Percentiles rank a stretch among this genome's conserved stretches.
These are phyloP conservation scores for Gymnocheta viridis DNA, from an alignment of 2,888 invertebrate species.

Conservation along the genomic window DNA sequence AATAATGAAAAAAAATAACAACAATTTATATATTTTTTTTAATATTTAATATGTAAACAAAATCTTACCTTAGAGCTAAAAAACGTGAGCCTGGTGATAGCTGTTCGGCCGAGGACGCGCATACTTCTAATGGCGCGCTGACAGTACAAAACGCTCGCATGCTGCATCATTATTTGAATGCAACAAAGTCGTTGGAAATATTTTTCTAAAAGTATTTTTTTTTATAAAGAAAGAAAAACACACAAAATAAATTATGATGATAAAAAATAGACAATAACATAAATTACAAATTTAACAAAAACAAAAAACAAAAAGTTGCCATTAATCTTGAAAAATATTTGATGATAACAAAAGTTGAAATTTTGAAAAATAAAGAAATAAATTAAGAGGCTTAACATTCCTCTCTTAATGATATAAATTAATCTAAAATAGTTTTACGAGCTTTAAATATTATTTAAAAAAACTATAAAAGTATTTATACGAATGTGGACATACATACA, in stretches of 20 bases:
- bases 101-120: constrained; percentile 85
- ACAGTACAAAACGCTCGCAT: constrained; percentile 90
- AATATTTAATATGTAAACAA: too few relatives aligned
- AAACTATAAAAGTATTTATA: neutral
- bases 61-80: constrained; percentile 83
- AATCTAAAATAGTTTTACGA: constrained; percentile 46
- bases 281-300: constrained; percentile 2
- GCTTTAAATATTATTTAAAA: constrained; percentile 34
- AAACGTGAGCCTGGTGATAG: constrained; percentile 85
- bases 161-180: constrained; percentile 83
- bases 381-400: constrained; percentile 61
- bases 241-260: constrained; percentile 25
- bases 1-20: neutral
- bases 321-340: constrained; percentile 53
- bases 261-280: constrained; percentile 15
- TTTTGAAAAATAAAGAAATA: constrained; percentile 1
- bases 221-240: constrained; percentile 34
- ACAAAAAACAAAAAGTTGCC: neutral
- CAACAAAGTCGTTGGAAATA: constrained; percentile 82
- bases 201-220: constrained; percentile 76
- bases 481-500: neutral
- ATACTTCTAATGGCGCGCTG: constrained; percentile 91
- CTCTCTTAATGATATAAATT: constrained; percentile 10
- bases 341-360: constrained; percentile 41
- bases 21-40: neutral